Conservation (phyloP, 2,888 invertebrate species). For the Blera fallax region DNA sequence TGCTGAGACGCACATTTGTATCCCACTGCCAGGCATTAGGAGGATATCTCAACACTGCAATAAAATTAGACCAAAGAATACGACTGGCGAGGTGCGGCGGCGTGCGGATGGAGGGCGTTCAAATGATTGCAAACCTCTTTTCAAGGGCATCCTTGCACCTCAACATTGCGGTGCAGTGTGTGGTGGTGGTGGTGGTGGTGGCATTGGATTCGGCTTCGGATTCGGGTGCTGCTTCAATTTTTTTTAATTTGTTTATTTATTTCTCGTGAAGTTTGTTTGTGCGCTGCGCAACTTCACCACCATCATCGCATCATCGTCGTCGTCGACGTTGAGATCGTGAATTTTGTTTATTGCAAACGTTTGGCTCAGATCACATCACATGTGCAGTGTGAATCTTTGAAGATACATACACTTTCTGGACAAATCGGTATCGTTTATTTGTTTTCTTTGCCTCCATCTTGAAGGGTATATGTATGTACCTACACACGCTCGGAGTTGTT, state of each 20-base stretch:
- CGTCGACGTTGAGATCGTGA: slow-evolving; percentile 18
- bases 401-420: slow-evolving; percentile 40
- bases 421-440: slow-evolving; percentile 50
- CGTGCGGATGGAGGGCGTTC: background rate
- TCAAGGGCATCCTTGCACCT: slow-evolving; percentile 55
- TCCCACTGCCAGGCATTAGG: background rate
- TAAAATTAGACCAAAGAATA: slow-evolving; percentile 40
- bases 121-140: slow-evolving; percentile 19
- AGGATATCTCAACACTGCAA: slow-evolving; percentile 22
- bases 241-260: slow-evolving; percentile 46
- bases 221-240: background rate
- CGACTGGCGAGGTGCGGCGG: background rate
- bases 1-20: background rate
- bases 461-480: background rate
- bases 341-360: slow-evolving; percentile 44
- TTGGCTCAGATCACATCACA: slow-evolving; percentile 21
- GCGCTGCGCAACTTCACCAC: background rate
- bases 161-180: background rate
- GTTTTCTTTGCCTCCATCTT: background rate
- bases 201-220: background rate
- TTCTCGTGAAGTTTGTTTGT: slow-evolving; percentile 3
- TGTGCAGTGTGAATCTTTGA: slow-evolving; percentile 22
- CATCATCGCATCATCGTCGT: background rate
- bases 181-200: too few species aligned
- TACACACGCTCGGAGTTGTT: background rate